Base-by-base conservation (phyloP, 2,888 invertebrate species). In the Germaria angustata region DNA sequence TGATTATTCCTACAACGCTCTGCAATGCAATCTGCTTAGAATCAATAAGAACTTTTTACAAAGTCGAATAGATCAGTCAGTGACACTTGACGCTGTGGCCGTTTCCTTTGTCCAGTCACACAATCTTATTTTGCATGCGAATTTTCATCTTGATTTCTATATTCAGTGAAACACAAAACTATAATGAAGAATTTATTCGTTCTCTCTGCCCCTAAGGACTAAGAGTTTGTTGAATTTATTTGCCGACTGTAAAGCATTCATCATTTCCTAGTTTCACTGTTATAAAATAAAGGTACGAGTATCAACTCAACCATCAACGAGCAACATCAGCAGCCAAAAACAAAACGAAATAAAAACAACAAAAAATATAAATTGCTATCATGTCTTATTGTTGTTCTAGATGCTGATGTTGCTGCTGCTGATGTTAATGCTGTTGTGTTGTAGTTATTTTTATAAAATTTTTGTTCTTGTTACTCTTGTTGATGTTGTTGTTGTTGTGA, bases 321-420 rank as follows among this genome's bases (percentile, higher is more conserved):
- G 34, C 65, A 51, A 69, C 69, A 71, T 69, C 73, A 79, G 44
- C 63, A 59, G 41, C 20, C 69, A 55, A 71, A 61, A 59, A 49
- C 32, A 9, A 57, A 22, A 17, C 51, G 71, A 44, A 34, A 51
- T 61, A n/a, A n/a, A n/a, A n/a, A n/a, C n/a, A n/a, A n/a, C n/a
- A n/a, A n/a, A n/a, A n/a, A n/a, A n/a, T n/a, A n/a, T n/a, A 82
- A 79, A 82, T 76, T 79, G 79, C 79, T 79, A 66, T 79, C 75
- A 71, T 73, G 73, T 78, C 53, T 34, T 61, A 34, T 7, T 66
- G 51, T 44, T 65, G 46, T 32, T 49, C 28, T 17, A 53, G 32
- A 15, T 68, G 51, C 22, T 55, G 61, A 20, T 66, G 41, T 3
- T 53, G 28, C 20, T 78, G 28, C 28, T 6, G 28, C 28, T 6